Conservation (phyloP, 2,797 vertebrate genomes). For the Spheniscus humboldti region DNA sequence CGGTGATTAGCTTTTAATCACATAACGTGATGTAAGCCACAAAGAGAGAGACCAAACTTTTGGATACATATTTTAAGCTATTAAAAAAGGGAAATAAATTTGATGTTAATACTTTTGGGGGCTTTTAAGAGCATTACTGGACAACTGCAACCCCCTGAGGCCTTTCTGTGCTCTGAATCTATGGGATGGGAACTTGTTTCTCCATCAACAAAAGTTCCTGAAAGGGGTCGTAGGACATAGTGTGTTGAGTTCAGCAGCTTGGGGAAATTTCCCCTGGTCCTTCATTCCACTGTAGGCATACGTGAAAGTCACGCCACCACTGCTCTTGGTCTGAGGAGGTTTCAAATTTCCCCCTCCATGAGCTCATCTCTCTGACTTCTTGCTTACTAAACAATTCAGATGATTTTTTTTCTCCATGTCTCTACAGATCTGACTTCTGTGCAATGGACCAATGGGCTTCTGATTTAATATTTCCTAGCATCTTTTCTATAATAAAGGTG, state of each 20-base stretch:
- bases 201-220: not conserved
- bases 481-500: not conserved
- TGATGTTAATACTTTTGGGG: accelerated
- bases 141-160: not conserved
- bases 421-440: not conserved
- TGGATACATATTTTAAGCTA: not conserved
- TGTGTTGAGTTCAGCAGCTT: not conserved
- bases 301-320: not conserved
- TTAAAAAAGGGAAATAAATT: not conserved
- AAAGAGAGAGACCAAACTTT: not conserved
- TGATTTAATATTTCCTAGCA: not conserved
- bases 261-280: not conserved
- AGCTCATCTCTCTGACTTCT: not conserved
- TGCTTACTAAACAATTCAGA: not conserved
- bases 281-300: not conserved
- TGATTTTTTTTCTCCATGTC: not conserved
- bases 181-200: not conserved
- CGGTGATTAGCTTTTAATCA: not conserved
- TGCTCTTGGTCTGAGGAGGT: not conserved
- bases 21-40: accelerated
- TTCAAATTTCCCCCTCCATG: not conserved
- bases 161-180: not conserved
- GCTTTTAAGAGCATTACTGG: not conserved
- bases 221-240: not conserved
- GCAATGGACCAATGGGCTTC: not conserved